A percentile compares a stretch with the other conserved stretches of the same genome.
Conservation (phyloP, 2,888 invertebrate genomes). For the Ischnura elegans region DNA sequence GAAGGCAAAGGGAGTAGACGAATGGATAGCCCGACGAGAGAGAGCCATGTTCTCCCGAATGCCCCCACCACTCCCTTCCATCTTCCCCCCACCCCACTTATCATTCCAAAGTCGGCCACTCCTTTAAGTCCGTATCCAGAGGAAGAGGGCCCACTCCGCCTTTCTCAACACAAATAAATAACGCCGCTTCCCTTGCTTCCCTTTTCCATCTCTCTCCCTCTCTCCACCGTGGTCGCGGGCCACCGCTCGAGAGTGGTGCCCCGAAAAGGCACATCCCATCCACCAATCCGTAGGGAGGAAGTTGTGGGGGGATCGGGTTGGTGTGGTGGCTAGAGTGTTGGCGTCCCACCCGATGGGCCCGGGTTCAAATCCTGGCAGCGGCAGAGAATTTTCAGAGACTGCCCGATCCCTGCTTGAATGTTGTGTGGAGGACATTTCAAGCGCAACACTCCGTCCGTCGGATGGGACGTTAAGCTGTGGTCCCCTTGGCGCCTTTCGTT, state of each 20-base stretch:
- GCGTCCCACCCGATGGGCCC: too few relatives aligned
- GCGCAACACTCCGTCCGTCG: too few relatives aligned
- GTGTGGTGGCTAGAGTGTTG: too few relatives aligned
- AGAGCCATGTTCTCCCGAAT: neutral
- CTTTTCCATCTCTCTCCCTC: neutral
- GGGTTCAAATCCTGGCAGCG: too few relatives aligned
- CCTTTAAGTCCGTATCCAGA: slow-evolving; percentile 36
- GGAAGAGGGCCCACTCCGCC: neutral
- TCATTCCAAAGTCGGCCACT: slow-evolving; percentile 57
- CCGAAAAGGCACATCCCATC: neutral
- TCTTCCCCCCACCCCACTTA: neutral
- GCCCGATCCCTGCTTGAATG: too few relatives aligned
- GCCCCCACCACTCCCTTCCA: neutral
- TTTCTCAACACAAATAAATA: slow-evolving; percentile 51
- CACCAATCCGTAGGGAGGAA: too few relatives aligned
- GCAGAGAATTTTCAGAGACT: too few relatives aligned
- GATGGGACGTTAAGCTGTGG: too few relatives aligned
- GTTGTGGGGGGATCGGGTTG: too few relatives aligned
- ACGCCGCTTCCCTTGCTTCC: neutral
- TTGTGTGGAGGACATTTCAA: too few relatives aligned
- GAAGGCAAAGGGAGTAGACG: neutral
- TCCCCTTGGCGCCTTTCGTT: too few relatives aligned
- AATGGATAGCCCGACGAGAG: neutral
- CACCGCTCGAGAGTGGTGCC: neutral
- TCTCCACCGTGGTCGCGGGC: neutral